Evolutionary conservation across 2,113 vertebrate species (phyloP).

Genomic region (Candoia aspera): DNA sequence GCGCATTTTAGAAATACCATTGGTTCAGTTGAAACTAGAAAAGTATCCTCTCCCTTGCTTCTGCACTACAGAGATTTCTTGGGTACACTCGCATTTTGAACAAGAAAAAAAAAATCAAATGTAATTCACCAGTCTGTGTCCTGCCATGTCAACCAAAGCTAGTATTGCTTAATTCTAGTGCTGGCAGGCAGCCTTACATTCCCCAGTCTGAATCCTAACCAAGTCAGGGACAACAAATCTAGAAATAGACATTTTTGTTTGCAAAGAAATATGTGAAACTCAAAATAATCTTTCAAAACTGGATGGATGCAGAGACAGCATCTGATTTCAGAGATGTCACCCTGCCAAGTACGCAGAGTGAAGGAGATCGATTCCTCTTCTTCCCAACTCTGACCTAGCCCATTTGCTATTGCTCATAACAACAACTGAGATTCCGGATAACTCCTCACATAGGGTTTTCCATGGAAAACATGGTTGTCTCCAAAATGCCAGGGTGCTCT

Average conservation of each 20-base stretch:
- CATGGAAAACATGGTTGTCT: slow-evolving; percentile 24
- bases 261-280: slow-evolving; percentile 31
- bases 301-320: not conserved
- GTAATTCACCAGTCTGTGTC: not conserved
- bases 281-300: slow-evolving; percentile 28
- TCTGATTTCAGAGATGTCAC: slow-evolving; percentile 1
- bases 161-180: not conserved
- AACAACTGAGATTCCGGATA: not conserved
- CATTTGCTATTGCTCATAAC: not conserved
- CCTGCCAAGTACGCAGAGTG: not conserved
- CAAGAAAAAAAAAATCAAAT: not conserved
- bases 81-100: not conserved
- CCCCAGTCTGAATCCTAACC: slow-evolving; percentile 29
- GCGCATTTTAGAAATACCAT: not conserved
- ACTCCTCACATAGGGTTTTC: not conserved
- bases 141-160: not conserved
- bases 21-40: not conserved
- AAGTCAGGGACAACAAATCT: slow-evolving; percentile 22
- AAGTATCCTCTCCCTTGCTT: not conserved
- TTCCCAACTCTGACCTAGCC: not conserved
- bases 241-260: slow-evolving; percentile 33
- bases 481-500: not conserved
- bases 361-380: not conserved
- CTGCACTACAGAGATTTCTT: not conserved
- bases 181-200: slow-evolving; percentile 32